Evolutionary conservation across 2,797 vertebrate species (phyloP), one percentile per base, ranked within the genome.

Genomic region (Eulemur mongoz): DNA sequence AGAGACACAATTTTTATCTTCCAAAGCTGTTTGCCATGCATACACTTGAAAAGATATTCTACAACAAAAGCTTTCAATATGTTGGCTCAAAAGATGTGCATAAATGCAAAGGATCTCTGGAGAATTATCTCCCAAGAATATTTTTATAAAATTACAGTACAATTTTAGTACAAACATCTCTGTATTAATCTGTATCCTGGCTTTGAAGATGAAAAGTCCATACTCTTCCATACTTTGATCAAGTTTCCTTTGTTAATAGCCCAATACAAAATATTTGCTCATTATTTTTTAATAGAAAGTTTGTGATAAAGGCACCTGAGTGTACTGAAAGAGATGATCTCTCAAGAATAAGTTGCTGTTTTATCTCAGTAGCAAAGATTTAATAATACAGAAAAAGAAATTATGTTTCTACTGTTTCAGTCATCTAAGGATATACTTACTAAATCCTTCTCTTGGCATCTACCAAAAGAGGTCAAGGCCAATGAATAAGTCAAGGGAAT

Each of bases 41-140:
- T 95, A 95, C 45, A 95, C 70, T 92, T 81, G 67, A 85, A 92
- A 96, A 95, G 73, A 93, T 84, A 87, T 57, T 89, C 35, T 25
- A 93, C 25, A 96, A 79, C 35, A 91, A 86, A 82, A 75, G 43
- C 63, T 88, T 59, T 89, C 59, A 38, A 67, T 40, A 9, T 63
- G 48, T 87, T n/a, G 87, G 57, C 35, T 85, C 45, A 85, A n/a
- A 76, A 92, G 63, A 91, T 30, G 7, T 65, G 59, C 78, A 91
- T 73, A 93, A 95, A 94, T n/a, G 4, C 35, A 93, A 95, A 75
- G 82, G 5, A 75, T 48, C 57, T 91, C 3, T 85, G 43, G 18
- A 65, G 52, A 84, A 82, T 14, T 82, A 27, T 45, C 70, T 94
- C 38, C 30, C 25, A 52, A 43, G 4, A 54, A 79, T 72, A 73